These are phyloP conservation scores for Rhinoderma darwinii DNA, from an alignment of 2,113 vertebrate genomes.

Conservation along the genomic window DNA sequence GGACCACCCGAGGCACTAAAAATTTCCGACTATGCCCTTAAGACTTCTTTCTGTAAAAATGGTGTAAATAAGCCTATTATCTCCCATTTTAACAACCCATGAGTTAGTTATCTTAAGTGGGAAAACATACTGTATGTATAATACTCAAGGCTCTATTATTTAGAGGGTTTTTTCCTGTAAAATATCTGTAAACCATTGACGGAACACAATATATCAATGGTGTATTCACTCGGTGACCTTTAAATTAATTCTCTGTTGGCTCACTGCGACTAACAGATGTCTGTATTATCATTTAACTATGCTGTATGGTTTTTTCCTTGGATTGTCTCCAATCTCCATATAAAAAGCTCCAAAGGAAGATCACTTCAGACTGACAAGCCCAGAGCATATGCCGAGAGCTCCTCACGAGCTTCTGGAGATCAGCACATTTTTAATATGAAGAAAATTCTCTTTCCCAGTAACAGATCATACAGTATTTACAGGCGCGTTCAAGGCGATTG, in stretches of 20 bases:
- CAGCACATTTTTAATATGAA: slow-evolving; percentile 16
- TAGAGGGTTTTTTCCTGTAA: not conserved
- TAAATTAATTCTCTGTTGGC: slow-evolving; percentile 58
- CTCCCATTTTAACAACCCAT: not conserved
- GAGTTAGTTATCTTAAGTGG: not conserved
- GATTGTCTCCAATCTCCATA: slow-evolving; percentile 51
- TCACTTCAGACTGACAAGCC: slow-evolving; percentile 49
- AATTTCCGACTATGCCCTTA: not conserved
- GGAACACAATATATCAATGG: slow-evolving; percentile 11
- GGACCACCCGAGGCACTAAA: not conserved
- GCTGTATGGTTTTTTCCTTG: slow-evolving; percentile 53
- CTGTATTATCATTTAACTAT: slow-evolving; percentile 58
- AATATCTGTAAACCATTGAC: not conserved
- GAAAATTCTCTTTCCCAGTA: slow-evolving; percentile 14
- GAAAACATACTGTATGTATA: not conserved
- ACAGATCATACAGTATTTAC: slow-evolving; percentile 30
- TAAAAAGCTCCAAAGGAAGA: slow-evolving; percentile 47
- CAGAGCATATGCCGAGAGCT: slow-evolving; percentile 45
- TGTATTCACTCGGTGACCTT: slow-evolving; percentile 54
- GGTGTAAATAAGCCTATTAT: not conserved
- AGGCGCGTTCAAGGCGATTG: not conserved
- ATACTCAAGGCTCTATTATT: slow-evolving; percentile 21
- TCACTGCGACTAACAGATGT: slow-evolving; percentile 53
- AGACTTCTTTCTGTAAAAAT: not conserved
- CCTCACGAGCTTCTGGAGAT: slow-evolving; percentile 32